Evolutionary conservation across 2,113 vertebrate species (phyloP), one percentile per base, ranked within the genome.

Genomic region (Pachyramphus minor): DNA sequence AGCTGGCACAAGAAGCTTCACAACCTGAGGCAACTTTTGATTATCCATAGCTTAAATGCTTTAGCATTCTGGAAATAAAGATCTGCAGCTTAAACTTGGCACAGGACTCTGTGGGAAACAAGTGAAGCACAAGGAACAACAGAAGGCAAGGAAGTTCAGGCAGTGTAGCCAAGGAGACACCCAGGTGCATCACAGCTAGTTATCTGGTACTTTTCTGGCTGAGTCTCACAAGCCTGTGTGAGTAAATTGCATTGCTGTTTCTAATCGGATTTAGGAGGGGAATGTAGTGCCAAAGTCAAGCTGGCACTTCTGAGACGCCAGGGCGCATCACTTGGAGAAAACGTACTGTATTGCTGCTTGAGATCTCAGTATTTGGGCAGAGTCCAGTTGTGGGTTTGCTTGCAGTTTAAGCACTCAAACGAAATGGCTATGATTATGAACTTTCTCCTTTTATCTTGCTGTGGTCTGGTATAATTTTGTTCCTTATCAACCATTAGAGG

Each of bases 41-140:
- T 93, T 95, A 90, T 92, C 84, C 87, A 74, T 88, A 95, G 27
- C 86, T 87, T 72, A 81, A 84, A 86, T 84, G 87, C 47, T 90
- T 82, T 95, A 89, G 45, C 93, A 92, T 76, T 92, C 87, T 94
- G 84, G 79, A 96, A 95, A 80, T 95, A 49, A 84, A 88, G 89
- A 85, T 92, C 75, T 90, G 49, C 73, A 74, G 68, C 60, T 94
- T 85, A 75, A 85, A 81, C 45, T 94, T 96, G 93, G 87, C 92
- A 80, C 28, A 2, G 30, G 58, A n/a, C 64, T 95, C 76, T 91
- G 56, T 89, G 89, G 55, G 87, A 95, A 96, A 67, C 73, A 66
- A 64, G 86, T 0, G 2, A 83, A 91, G 72, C 90, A 93, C 90
- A 81, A 53, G 74, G 73, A 90, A 58, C 56, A 93, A 64, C 87